These are phyloP conservation scores for Tenthredo livida DNA, from an alignment of 2,888 invertebrate species.

Conservation along the genomic window DNA sequence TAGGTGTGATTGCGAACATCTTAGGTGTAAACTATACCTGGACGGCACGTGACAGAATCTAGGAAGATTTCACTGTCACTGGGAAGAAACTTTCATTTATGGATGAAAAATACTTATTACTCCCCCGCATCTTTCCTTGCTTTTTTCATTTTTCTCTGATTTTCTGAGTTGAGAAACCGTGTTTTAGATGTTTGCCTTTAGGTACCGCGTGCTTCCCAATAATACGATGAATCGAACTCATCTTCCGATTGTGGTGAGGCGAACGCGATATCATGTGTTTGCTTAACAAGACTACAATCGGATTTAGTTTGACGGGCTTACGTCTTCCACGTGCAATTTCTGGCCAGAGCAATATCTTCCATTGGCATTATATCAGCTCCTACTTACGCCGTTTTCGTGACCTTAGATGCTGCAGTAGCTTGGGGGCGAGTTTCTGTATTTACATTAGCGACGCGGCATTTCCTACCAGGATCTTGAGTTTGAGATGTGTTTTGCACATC, in stretches of 20 bases:
- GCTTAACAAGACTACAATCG: conserved; percentile 12
- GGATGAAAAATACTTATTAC: neutral
- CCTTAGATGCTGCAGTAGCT: neutral
- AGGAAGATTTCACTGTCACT: neutral
- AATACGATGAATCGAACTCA: neutral
- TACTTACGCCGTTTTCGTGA: neutral
- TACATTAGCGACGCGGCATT: neutral
- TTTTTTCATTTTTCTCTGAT: neutral
- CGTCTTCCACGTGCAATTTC: neutral
- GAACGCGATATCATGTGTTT: conserved; percentile 17
- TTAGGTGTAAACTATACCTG: conserved; percentile 49
- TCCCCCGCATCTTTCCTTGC: neutral
- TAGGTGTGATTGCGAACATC: conserved; percentile 56
- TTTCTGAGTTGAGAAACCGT: neutral
- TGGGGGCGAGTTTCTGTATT: neutral
- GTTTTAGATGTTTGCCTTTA: conserved; percentile 9
- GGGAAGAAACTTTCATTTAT: neutral
- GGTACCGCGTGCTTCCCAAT: neutral
- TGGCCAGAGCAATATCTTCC: conserved; percentile 6
- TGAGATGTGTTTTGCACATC: neutral
- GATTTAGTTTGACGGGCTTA: neutral
- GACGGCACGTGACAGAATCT: conserved; percentile 17
- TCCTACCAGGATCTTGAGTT: neutral
- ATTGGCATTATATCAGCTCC: neutral
- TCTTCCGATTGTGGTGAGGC: neutral